Base-by-base conservation (phyloP, 2,113 vertebrate genomes). In the Scomber scombrus region DNA sequence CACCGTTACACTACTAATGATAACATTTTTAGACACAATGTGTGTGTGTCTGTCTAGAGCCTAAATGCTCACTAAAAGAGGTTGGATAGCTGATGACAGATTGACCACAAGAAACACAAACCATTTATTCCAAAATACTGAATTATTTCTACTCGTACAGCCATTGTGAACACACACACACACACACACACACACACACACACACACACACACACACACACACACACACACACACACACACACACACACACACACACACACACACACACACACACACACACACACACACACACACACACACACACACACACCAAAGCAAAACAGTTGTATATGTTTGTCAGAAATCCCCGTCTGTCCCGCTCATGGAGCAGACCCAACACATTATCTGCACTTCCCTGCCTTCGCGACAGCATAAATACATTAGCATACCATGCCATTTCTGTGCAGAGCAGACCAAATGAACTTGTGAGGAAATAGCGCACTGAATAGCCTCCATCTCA, bases 381-480 rank as follows among this genome's bases (percentile, higher is more conserved):
- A 69, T 45, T 52, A 66, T 80, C 56, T 66, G 19, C 70, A 56
- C 57, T 19, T 54, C 47, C 62, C 55, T 16, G 45, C 51, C 31
- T 57, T 58, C 67, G 47, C 40, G 50, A 67, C 46, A 70, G 15
- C 16, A 80, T 55, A 76, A 87, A 85, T 26, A 81, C 72, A 88
- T 90, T 72, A 86, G 72, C 84, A 79, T 81, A 85, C 61, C 75
- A 75, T 60, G 52, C 12, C 21, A 43, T 58, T 64, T 19, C 12
- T 75, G 64, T 73, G 43, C 65, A 73, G n/a, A 68, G 31, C 2
- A 60, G 29, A 77, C 66, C 77, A 84, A 64, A 71, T 71, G 10
- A 63, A 66, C 66, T 58, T 82, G 58, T 64, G 63, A 54, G 70
- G 60, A 87, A 84, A 74, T 50, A 73, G 63, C 69, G 52, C 11